Conservation (phyloP, 1,140 invertebrate genomes). For the Cherax quadricarinatus region DNA sequence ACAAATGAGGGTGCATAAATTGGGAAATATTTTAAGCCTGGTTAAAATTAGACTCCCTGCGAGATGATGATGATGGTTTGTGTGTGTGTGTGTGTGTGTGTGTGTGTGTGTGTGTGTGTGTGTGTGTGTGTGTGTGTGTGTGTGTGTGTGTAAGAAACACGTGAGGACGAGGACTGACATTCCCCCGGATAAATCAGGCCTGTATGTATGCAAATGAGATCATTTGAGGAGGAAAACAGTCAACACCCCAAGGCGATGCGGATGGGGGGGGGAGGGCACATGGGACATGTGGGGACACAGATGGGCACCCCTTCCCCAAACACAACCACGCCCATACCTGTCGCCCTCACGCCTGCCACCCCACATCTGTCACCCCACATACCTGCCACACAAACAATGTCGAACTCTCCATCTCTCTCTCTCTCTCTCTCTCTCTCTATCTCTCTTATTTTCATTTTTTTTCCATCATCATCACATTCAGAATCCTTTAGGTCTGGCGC, state of each 20-base stretch:
- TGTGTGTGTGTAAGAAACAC: too few relatives aligned
- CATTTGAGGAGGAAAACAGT: conserved; percentile 4
- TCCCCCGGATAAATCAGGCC: background rate
- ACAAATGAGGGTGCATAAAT: too few relatives aligned
- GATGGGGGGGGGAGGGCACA: background rate
- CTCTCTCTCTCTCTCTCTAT: conserved; percentile 2
- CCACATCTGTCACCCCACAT: background rate
- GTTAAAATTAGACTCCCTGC: too few relatives aligned
- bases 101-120: too few relatives aligned
- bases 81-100: too few relatives aligned
- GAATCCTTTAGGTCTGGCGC: too few relatives aligned
- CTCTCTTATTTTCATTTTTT: background rate
- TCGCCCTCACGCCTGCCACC: background rate
- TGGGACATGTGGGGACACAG: background rate
- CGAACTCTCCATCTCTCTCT: background rate
- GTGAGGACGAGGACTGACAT: background rate
- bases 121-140: too few relatives aligned
- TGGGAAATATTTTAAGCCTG: too few relatives aligned
- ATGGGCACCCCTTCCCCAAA: background rate
- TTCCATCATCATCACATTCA: background rate
- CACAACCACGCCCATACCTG: background rate
- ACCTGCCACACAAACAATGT: background rate
- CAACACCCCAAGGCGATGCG: background rate
- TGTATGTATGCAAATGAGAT: background rate
- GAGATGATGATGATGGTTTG: too few relatives aligned